Percentiles rank a stretch among this genome's conserved stretches.
Conservation (phyloP, 2,888 invertebrate genomes). For the Athalia circularis region DNA sequence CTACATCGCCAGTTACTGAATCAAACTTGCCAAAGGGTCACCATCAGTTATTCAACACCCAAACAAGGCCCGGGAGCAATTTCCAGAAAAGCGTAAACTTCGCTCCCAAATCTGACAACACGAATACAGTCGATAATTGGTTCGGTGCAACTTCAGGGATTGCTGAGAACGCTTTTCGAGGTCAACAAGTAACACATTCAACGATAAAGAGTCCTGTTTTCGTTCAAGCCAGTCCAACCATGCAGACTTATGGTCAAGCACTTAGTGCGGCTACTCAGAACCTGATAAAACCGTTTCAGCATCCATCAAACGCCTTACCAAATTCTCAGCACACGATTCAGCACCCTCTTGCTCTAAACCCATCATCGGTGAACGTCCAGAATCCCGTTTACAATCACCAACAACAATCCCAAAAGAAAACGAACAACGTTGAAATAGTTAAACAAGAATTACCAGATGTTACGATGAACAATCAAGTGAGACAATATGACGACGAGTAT, state of each 20-base stretch:
- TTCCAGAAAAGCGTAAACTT: conserved; percentile 6
- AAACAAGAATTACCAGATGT: conserved; percentile 46
- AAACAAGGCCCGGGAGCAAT: conserved; percentile 17
- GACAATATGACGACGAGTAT: conserved; percentile 75
- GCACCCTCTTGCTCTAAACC: conserved; percentile 1
- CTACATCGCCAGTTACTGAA: conserved; percentile 43
- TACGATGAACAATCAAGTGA: conserved; percentile 44
- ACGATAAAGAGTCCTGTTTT: not conserved
- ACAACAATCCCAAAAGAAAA: conserved; percentile 48
- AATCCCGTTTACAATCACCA: not conserved
- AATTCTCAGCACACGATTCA: not conserved
- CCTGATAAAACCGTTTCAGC: not conserved
- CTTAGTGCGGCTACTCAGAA: not conserved
- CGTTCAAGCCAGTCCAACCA: not conserved
- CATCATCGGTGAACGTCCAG: not conserved
- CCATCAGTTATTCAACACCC: conserved; percentile 19
- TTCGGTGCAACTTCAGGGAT: not conserved
- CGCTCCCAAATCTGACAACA: conserved; percentile 21
- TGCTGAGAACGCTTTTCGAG: not conserved
- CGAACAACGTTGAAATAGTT: not conserved
- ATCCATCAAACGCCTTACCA: not conserved
- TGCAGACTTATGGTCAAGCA: conserved; percentile 14
- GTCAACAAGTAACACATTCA: not conserved
- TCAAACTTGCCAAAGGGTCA: conserved; percentile 23
- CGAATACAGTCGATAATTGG: not conserved